These are phyloP conservation scores for Calliphora vomitoria DNA, from an alignment of 2,888 invertebrate species.

Conservation along the genomic window DNA sequence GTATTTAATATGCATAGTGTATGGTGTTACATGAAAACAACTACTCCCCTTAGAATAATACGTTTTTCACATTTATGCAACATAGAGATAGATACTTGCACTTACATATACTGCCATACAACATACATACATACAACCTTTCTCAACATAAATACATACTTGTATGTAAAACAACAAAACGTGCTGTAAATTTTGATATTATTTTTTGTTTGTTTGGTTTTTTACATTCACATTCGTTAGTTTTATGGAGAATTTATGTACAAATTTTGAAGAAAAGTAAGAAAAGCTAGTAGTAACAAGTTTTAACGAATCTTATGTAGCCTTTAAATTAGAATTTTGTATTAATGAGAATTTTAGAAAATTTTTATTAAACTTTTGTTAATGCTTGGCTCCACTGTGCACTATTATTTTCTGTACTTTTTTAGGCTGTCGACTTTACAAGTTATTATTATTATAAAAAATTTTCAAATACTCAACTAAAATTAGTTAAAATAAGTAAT, in stretches of 20 bases:
- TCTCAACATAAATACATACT: background rate
- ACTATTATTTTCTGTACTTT: too few relatives aligned
- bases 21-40: slow-evolving; percentile 51
- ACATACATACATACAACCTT: too few relatives aligned
- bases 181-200: slow-evolving; percentile 26
- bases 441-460: too few relatives aligned
- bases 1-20: slow-evolving; percentile 58
- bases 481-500: too few relatives aligned
- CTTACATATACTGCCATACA: background rate
- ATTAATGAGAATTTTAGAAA: too few relatives aligned
- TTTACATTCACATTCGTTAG: background rate
- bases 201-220: background rate
- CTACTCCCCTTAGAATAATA: slow-evolving; percentile 52
- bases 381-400: too few relatives aligned
- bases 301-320: too few relatives aligned
- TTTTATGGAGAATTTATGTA: slow-evolving; percentile 34
- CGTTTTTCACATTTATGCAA: slow-evolving; percentile 53
- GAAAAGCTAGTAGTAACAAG: too few relatives aligned
- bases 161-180: slow-evolving; percentile 50
- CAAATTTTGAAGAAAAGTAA: background rate
- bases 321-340: too few relatives aligned
- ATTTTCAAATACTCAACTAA: too few relatives aligned
- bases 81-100: background rate
- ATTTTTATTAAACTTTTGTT: too few relatives aligned
- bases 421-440: too few relatives aligned